phyloP scores from a whole-genome alignment of 1,140 invertebrate species.

The Ips typographus region DNA sequence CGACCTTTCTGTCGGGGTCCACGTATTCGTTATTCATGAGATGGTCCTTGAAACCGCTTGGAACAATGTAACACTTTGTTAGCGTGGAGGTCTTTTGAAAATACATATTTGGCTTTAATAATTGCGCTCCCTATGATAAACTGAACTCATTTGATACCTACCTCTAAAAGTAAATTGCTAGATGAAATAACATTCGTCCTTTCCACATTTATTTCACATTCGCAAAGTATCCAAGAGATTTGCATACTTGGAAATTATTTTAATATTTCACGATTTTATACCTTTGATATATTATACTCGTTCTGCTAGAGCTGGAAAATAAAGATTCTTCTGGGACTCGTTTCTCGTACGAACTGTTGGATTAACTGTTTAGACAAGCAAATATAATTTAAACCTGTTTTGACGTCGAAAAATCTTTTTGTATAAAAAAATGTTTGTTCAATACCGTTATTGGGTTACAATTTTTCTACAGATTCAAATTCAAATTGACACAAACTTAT shows the following conservation, averaged over 20 bases:
- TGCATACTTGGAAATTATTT: no score
- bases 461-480: no score
- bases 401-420: neutral
- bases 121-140: no score
- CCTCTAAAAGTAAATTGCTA: no score
- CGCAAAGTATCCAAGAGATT: no score
- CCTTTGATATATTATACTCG: slow-evolving; percentile 10
- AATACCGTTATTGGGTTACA: no score
- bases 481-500: no score
- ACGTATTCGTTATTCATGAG: slow-evolving; percentile 11
- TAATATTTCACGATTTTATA: neutral
- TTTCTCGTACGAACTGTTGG: slow-evolving; percentile 7
- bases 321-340: slow-evolving; percentile 16
- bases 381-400: slow-evolving; percentile 11
- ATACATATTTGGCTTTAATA: no score
- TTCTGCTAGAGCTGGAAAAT: slow-evolving; percentile 8
- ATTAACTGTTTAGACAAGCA: slow-evolving; percentile 22
- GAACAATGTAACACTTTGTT: slow-evolving; percentile 13
- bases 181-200: no score
- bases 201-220: no score
- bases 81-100: neutral
- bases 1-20: neutral
- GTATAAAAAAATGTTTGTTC: no score
- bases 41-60: neutral
- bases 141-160: no score